phyloP scores from a whole-genome alignment of 2,888 invertebrate genomes.

The Cerceris ruficornis region DNA sequence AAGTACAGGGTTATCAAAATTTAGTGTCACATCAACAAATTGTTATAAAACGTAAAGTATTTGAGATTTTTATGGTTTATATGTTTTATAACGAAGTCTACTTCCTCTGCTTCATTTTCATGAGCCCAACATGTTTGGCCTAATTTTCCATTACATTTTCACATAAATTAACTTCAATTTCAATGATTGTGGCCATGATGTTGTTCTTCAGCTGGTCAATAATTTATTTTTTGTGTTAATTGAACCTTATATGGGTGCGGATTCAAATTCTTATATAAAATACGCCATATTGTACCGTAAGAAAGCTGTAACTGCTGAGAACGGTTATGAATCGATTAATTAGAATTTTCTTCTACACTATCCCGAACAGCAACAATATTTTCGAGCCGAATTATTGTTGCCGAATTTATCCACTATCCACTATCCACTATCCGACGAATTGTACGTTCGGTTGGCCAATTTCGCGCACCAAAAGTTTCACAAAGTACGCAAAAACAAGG shows the following conservation, averaged over 20 bases:
- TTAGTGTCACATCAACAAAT: not conserved
- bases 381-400: conserved; percentile 2
- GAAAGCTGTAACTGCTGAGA: not conserved
- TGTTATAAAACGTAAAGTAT: not conserved
- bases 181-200: not conserved
- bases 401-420: too few species aligned
- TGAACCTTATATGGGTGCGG: not conserved
- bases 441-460: not conserved
- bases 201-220: not conserved
- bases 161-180: not conserved
- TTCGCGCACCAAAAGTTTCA: not conserved
- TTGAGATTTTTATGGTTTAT: not conserved
- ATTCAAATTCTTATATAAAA: not conserved
- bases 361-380: not conserved
- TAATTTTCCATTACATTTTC: not conserved
- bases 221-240: not conserved
- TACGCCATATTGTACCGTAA: not conserved
- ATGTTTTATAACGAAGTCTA: too few species aligned
- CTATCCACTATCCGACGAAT: not conserved
- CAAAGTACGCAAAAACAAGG: not conserved
- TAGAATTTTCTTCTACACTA: not conserved
- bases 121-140: not conserved
- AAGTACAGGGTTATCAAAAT: not conserved
- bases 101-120: not conserved
- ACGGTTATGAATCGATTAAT: not conserved